Conservation (phyloP, 2,888 invertebrate genomes). For the Mesorhabditis belari region DNA sequence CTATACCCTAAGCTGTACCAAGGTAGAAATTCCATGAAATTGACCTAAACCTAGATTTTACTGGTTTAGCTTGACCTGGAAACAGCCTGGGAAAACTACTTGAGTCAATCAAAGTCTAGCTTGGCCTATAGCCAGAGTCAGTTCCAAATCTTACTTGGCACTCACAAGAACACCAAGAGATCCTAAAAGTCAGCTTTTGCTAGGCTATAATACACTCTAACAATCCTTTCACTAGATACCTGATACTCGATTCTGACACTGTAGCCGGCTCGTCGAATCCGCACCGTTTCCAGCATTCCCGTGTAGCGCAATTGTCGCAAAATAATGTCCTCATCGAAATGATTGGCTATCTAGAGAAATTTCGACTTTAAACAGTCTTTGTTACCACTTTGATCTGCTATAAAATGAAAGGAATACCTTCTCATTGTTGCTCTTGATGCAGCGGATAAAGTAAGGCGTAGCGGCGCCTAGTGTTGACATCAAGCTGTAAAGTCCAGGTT, state of each 20-base stretch:
- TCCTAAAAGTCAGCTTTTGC: too few species aligned
- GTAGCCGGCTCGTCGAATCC: conserved; percentile 88
- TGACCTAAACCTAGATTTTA: too few species aligned
- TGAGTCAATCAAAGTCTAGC: too few species aligned
- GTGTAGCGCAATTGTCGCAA: conserved; percentile 84
- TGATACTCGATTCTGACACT: conserved; percentile 86
- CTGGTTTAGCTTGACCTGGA: too few species aligned
- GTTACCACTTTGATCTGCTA: neutral
- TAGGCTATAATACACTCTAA: too few species aligned
- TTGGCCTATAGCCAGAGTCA: too few species aligned
- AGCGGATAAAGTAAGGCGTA: conserved; percentile 77
- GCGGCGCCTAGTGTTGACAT: conserved; percentile 89
- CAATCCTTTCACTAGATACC: conserved; percentile 48
- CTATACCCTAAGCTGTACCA: too few species aligned
- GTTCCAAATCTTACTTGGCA: too few species aligned
- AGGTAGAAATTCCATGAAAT: too few species aligned
- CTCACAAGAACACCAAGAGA: too few species aligned
- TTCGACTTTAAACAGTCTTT: neutral
- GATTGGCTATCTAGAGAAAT: conserved; percentile 68
- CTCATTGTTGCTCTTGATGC: conserved; percentile 88
- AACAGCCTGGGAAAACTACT: too few species aligned
- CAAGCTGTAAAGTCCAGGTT: conserved; percentile 54
- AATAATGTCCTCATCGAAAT: conserved; percentile 86
- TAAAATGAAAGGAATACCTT: conserved; percentile 61
- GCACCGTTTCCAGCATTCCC: conserved; percentile 90